Percentiles rank a stretch among this genome's conserved stretches.
phyloP scores from a whole-genome alignment of 2,888 invertebrate genomes.

The Ctenicera cuprea region DNA sequence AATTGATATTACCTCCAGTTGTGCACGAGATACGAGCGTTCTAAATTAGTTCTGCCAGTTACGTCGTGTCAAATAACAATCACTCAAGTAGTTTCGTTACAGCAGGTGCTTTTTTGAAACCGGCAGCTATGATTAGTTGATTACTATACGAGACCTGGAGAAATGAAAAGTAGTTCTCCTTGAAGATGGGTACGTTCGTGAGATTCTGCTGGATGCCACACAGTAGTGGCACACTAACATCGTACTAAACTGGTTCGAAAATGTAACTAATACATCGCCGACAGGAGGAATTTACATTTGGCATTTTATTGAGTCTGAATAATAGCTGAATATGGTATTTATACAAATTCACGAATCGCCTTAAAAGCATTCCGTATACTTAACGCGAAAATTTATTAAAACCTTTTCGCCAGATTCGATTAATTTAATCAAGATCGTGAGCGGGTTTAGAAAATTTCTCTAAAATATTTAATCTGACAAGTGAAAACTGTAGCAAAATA shows the following conservation, averaged over 20 bases:
- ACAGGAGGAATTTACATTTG: slow-evolving; percentile 21
- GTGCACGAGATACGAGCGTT: background rate
- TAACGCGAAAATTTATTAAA: background rate
- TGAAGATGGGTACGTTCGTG: slow-evolving; percentile 60
- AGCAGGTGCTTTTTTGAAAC: slow-evolving; percentile 36
- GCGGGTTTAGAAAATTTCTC: too few relatives aligned
- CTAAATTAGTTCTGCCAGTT: slow-evolving; percentile 33
- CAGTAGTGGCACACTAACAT: slow-evolving; percentile 38
- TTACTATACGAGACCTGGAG: slow-evolving; percentile 32
- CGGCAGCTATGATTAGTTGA: slow-evolving; percentile 45
- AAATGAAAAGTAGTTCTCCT: slow-evolving; percentile 66
- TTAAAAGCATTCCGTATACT: slow-evolving; percentile 10
- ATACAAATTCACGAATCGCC: background rate
- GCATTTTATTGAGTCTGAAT: slow-evolving; percentile 13
- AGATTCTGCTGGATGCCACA: slow-evolving; percentile 28
- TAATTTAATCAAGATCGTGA: too few relatives aligned
- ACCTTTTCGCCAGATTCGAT: background rate
- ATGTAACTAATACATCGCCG: slow-evolving; percentile 14
- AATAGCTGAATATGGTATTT: slow-evolving; percentile 2
- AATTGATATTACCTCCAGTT: background rate
- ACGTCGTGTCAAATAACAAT: slow-evolving; percentile 33
- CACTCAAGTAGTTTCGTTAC: slow-evolving; percentile 20
- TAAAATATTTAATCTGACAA: too few relatives aligned
- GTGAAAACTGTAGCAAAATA: too few relatives aligned
- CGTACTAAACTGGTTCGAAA: slow-evolving; percentile 50